Conservation (phyloP, 2,797 vertebrate species). For the Sphenopsis melanotis region DNA sequence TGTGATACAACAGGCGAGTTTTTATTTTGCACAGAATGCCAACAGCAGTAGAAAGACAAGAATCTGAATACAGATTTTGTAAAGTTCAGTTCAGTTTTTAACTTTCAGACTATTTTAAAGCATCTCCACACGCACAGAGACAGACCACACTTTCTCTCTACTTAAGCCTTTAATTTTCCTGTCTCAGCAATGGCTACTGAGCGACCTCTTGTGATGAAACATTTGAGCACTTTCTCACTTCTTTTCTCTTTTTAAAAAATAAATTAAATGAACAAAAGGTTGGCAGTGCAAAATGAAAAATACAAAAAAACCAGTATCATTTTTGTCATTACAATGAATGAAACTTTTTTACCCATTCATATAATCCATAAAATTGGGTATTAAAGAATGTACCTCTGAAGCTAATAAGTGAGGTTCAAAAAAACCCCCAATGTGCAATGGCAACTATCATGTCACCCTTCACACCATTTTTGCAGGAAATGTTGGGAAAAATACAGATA, state of each 20-base stretch:
- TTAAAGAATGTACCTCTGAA: neutral
- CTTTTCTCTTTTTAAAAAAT: neutral
- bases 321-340: neutral
- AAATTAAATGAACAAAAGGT: fast-evolving
- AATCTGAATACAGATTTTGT: neutral
- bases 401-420: neutral
- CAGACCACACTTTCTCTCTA: neutral
- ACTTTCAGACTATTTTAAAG: neutral
- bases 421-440: fast-evolving
- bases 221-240: neutral
- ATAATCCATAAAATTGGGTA: neutral
- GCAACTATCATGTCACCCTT: neutral
- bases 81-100: neutral
- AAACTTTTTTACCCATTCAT: neutral
- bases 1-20: neutral
- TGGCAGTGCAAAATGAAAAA: neutral
- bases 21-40: neutral
- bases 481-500: neutral
- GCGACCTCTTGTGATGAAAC: constrained; percentile 64
- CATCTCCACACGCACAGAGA: neutral
- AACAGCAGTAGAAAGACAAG: neutral
- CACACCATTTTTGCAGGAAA: neutral
- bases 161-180: neutral
- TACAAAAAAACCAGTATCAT: neutral
- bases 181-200: constrained; percentile 21